Percentiles rank a stretch among this genome's conserved stretches.
Evolutionary conservation across 2,113 vertebrate species (phyloP).

Genomic region (Laticauda colubrina): DNA sequence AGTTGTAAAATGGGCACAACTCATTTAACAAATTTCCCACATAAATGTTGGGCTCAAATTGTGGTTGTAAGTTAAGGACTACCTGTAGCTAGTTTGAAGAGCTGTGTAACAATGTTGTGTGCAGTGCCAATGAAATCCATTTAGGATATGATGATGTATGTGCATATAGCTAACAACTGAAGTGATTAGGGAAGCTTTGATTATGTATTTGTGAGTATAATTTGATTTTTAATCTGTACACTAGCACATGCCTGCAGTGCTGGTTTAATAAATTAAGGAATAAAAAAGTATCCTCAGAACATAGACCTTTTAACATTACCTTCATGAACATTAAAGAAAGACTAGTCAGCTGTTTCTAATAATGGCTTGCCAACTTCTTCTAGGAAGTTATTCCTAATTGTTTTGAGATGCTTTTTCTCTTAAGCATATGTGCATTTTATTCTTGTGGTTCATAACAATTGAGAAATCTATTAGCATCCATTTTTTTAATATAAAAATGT

Average conservation of each 20-base stretch:
- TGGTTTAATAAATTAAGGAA: background rate
- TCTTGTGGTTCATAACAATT: background rate
- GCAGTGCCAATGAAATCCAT: background rate
- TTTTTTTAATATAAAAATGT: background rate
- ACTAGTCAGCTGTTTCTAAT: background rate
- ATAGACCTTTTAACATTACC: background rate
- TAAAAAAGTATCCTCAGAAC: background rate
- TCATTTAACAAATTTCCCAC: background rate
- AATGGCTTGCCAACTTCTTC: background rate
- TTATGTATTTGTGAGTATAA: background rate
- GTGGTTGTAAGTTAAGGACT: background rate
- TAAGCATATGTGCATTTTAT: background rate
- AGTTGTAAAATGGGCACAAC: background rate
- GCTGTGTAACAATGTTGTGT: background rate
- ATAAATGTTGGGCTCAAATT: background rate
- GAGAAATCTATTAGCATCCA: background rate
- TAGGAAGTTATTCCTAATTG: background rate
- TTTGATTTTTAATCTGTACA: background rate
- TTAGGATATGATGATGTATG: background rate
- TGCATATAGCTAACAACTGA: background rate
- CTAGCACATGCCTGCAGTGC: background rate
- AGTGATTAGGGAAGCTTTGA: background rate
- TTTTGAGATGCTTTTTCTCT: background rate
- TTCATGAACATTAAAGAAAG: background rate
- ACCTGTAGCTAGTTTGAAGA: background rate